Base-by-base conservation (phyloP, 2,888 invertebrate genomes). In the Lasioglossum calceatum region DNA sequence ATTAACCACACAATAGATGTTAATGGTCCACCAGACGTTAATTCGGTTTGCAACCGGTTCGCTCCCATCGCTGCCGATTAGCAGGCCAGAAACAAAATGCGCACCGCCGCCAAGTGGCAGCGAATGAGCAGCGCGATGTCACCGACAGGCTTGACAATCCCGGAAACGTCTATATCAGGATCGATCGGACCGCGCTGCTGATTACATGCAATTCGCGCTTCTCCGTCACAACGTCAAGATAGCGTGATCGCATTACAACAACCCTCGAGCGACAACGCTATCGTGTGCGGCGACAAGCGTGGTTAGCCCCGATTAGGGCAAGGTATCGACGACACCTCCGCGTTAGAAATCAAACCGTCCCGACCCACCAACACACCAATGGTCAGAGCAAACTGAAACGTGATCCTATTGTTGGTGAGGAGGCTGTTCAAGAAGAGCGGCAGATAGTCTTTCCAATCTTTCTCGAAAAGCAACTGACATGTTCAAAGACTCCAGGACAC, bases 161-260 rank as follows among this genome's bases (percentile, higher is more conserved):
- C 73, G 90, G 90, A 90, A 90, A 90, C 84, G 88, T 87, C 81
- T 80, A 72, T 85, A 90, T 90, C 90, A 77, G 74, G 85, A 89
- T 88, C 84, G 85, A 86, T 73, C 76, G 88, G 81, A 81, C 71
- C 27, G 67, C 78, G 76, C 77, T 64, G 64, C 82, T 87, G 90
- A 90, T 90, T 90, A 84, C 89, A 86, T 83, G 82, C 86, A 88
- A 83, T 86, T 88, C 90, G 82, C 73, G 74, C 75, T 44, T 83
- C 80, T 77, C 74, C 84, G 80, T 88, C 86, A 78, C 81, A 81
- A 75, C 86, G 90, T 88, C 90, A 81, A 90, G 89, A 89, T 90
- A 90, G 83, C 90, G 81, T 77, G 82, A 85, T 85, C 86, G 83
- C 73, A 77, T 88, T 89, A 82, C 84, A 84, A 90, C 88, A 50